phyloP scores from a whole-genome alignment of 1,140 invertebrate genomes.

The Bacillus rossius region DNA sequence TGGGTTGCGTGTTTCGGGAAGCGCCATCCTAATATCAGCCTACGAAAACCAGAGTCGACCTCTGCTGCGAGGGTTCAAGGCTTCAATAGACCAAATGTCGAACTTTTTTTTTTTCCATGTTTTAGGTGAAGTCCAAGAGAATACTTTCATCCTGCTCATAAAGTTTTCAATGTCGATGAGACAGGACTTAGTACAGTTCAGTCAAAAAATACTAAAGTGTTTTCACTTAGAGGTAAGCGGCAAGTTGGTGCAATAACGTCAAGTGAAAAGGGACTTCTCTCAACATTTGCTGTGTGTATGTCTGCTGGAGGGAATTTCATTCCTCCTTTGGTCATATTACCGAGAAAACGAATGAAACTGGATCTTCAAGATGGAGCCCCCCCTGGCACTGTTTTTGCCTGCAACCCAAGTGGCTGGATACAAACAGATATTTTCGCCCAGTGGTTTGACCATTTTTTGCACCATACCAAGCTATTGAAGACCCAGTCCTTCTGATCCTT shows the following conservation, averaged over 20 bases:
- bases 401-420: conserved; percentile 24
- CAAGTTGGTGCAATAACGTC: conserved; percentile 28
- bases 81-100: conserved; percentile 33
- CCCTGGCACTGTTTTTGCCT: conserved; percentile 18
- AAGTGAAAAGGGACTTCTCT: conserved; percentile 25
- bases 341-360: conserved; percentile 18
- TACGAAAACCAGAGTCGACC: conserved; percentile 6
- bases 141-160: conserved; percentile 23
- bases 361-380: conserved; percentile 23
- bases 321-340: conserved; percentile 25
- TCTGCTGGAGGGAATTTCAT: conserved; percentile 31
- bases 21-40: not conserved
- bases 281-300: conserved; percentile 25
- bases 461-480: conserved; percentile 18
- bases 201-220: conserved; percentile 34
- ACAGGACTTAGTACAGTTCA: conserved; percentile 37
- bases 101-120: conserved; percentile 26
- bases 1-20: conserved; percentile 2
- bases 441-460: conserved; percentile 25
- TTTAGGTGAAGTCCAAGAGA: conserved; percentile 4
- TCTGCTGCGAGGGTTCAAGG: conserved; percentile 31
- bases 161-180: conserved; percentile 38
- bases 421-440: conserved; percentile 4
- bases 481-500: conserved; percentile 21
- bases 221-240: conserved; percentile 30